Conservation (phyloP, 1,140 invertebrate species). For the Ceratina japonica region DNA sequence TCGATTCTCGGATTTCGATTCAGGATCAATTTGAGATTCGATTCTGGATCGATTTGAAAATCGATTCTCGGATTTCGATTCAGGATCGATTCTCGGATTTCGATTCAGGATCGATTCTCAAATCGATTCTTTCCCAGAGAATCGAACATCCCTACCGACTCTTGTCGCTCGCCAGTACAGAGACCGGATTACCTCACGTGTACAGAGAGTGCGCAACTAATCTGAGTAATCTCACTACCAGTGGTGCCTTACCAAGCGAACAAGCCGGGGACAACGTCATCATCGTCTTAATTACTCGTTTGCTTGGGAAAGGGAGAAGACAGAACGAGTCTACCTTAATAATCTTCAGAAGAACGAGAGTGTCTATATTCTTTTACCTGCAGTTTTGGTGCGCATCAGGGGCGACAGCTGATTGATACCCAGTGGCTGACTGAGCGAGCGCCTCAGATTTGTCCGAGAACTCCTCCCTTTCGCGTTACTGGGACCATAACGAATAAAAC, state of each 20-base stretch:
- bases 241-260: too few species aligned
- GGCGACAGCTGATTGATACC: conserved; percentile 85
- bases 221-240: conserved; percentile 36
- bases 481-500: conserved; percentile 62
- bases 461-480: conserved; percentile 79
- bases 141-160: too few species aligned
- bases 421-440: conserved; percentile 86
- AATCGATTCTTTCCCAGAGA: too few species aligned
- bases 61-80: too few species aligned
- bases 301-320: conserved; percentile 38
- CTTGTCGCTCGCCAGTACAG: conserved; percentile 43
- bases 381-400: conserved; percentile 80
- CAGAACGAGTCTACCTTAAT: conserved; percentile 51
- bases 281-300: conserved; percentile 16
- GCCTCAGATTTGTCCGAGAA: conserved; percentile 81
- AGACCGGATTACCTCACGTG: conserved; percentile 42
- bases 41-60: too few species aligned
- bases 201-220: conserved; percentile 55
- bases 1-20: too few species aligned
- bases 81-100: too few species aligned
- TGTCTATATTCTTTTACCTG: conserved; percentile 70
- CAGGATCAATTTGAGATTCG: too few species aligned
- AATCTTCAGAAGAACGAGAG: not conserved
- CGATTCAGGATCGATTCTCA: too few species aligned
- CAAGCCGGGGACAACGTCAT: too few species aligned